A percentile compares a stretch with the other conserved stretches of the same genome.
phyloP scores from a whole-genome alignment of 2,797 vertebrate species.

The Tamandua tetradactyla region DNA sequence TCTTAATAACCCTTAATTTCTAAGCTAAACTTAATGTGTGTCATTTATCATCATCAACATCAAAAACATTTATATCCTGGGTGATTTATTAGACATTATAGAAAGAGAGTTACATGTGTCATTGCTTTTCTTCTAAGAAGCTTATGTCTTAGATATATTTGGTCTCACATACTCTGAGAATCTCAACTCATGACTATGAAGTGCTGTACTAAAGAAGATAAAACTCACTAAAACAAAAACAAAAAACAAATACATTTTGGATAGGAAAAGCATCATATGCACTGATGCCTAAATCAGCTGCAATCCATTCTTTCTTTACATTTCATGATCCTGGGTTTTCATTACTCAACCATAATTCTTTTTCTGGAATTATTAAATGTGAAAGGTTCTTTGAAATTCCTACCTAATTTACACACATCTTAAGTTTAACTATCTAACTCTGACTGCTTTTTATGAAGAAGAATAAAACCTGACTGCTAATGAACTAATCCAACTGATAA shows the following conservation, averaged over 20 bases:
- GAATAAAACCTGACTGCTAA: conserved; percentile 52
- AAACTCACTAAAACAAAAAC: background rate
- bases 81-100: background rate
- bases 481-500: background rate
- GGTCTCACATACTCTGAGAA: background rate
- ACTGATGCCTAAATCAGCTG: background rate
- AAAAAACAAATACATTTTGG: background rate
- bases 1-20: conserved; percentile 28
- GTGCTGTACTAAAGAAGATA: background rate
- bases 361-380: conserved; percentile 47
- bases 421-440: background rate
- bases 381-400: conserved; percentile 33
- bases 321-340: background rate
- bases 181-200: background rate
- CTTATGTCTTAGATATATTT: background rate
- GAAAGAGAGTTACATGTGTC: background rate
- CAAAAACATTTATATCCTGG: background rate
- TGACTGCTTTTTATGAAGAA: conserved; percentile 55
- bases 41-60: background rate
- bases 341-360: background rate
- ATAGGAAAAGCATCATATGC: background rate
- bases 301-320: background rate
- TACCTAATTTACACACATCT: conserved; percentile 7
- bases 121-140: background rate
- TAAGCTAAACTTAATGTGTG: conserved; percentile 25